Conservation (phyloP, 2,113 vertebrate genomes). For the Sterrhoptilus dennistouni region DNA sequence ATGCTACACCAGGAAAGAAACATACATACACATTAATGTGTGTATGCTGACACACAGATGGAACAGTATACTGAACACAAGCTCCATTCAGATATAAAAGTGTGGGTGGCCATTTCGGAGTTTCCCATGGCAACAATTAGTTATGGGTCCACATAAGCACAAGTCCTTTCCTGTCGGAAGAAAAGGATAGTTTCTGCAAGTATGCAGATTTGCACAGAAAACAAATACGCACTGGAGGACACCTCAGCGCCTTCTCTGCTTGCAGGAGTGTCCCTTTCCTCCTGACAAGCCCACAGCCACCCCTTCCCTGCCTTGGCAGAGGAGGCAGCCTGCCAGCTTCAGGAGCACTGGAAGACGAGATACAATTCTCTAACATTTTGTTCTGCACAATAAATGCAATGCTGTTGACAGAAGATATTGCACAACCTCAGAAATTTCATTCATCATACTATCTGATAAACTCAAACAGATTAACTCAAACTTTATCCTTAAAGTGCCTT, state of each 20-base stretch:
- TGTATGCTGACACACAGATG: background rate
- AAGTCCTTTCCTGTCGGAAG: background rate
- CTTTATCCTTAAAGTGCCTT: background rate
- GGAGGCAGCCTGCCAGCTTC: background rate
- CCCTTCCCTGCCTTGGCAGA: accelerated
- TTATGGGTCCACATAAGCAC: background rate
- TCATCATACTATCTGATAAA: background rate
- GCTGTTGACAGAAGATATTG: background rate
- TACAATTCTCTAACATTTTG: background rate
- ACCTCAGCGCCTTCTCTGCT: background rate
- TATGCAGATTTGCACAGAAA: background rate
- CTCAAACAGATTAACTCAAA: background rate
- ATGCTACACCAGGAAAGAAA: background rate
- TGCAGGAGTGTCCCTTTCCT: background rate
- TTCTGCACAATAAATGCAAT: background rate
- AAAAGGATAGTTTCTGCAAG: background rate
- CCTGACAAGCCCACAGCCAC: background rate
- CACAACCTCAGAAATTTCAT: background rate
- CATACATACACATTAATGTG: background rate
- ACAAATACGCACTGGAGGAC: background rate
- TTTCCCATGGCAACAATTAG: conserved; percentile 29
- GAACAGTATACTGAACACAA: background rate
- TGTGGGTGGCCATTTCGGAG: background rate
- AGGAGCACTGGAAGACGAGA: background rate
- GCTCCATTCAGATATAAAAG: conserved; percentile 1